Base-by-base conservation (phyloP, 2,888 invertebrate genomes). In the Syrista parreyssii region DNA sequence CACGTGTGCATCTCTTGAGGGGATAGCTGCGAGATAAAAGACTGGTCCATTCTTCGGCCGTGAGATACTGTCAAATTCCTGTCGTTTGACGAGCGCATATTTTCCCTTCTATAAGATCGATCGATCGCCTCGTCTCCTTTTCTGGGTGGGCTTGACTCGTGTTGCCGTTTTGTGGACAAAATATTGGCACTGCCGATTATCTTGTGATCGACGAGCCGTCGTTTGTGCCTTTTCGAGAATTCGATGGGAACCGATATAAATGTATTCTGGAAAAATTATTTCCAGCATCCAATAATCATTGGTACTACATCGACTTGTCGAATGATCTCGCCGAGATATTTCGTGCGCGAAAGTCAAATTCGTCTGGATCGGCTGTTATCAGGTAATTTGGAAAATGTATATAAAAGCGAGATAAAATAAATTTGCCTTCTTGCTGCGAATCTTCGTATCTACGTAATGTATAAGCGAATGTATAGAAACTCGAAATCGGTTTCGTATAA, bases 151-250 rank as follows among this genome's bases (percentile, higher is more conserved):
- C 33, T 71, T 33, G 71, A 32, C 33, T 33, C 23, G 31, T 71
- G 31, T 32, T 71, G 32, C 71, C 31, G 71, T 33, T 34, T 33
- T n/a, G 72, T 79, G 83, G 84, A 80, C 85, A 81, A 84, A 84
- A 84, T 83, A 83, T 82, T 80, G 68, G 33, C 34, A 30, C 35
- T 33, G 35, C 12, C 36, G 74, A 75, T 80, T 77, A 76, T 30
- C 75, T 55, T 69, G 69, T 85, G 84, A 84, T 83, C 74, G 82
- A 84, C 82, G 83, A 81, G 68, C 68, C 71, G 31, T 32, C 71
- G 23, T 55, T 55, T 55, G 15, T 23, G 23, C 23, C 55, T 55
- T 55, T 55, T 55, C 55, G 23, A 55, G 55, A 23, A 55, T 55
- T 55, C 55, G 23, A 55, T 55, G 55, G 55, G 55, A 55, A 55